Evolutionary conservation across 53 echinoderm and acorn worm genomes (phyloP).

Genomic region (Astropecten irregularis): DNA sequence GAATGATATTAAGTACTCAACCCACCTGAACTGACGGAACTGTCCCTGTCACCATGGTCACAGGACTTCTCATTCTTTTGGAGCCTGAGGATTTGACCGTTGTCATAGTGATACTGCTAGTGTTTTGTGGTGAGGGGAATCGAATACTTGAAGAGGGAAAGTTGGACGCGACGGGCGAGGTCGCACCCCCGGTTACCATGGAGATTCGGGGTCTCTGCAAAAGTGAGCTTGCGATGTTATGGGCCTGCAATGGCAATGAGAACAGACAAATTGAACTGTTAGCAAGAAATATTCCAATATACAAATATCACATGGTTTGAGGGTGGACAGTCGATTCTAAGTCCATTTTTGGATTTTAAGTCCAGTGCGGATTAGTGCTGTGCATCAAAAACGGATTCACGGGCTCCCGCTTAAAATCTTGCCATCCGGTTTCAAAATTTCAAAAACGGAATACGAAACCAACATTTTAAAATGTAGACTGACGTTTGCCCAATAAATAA

Average conservation of each 20-base stretch:
- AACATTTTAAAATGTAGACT: no score
- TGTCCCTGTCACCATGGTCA: conserved; percentile 16
- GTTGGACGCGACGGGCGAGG: conserved; percentile 12
- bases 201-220: conserved; percentile 80
- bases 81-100: conserved; percentile 37
- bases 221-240: conserved; percentile 57
- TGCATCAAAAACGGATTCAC: no score
- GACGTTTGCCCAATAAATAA: no score
- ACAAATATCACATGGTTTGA: no score
- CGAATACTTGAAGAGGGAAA: conserved; percentile 56
- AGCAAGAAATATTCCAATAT: neutral
- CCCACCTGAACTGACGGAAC: neutral
- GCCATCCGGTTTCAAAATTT: no score
- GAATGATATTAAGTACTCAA: neutral
- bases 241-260: neutral
- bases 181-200: conserved; percentile 68
- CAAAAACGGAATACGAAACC: no score
- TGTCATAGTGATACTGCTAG: conserved; percentile 37
- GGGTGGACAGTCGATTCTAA: no score
- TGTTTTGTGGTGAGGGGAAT: conserved; percentile 65
- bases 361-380: no score
- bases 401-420: no score
- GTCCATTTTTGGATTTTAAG: no score
- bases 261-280: no score
- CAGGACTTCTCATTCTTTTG: conserved; percentile 29